These are phyloP conservation scores for Carabus problematicus DNA, from an alignment of 2,888 invertebrate genomes.

Conservation along the genomic window DNA sequence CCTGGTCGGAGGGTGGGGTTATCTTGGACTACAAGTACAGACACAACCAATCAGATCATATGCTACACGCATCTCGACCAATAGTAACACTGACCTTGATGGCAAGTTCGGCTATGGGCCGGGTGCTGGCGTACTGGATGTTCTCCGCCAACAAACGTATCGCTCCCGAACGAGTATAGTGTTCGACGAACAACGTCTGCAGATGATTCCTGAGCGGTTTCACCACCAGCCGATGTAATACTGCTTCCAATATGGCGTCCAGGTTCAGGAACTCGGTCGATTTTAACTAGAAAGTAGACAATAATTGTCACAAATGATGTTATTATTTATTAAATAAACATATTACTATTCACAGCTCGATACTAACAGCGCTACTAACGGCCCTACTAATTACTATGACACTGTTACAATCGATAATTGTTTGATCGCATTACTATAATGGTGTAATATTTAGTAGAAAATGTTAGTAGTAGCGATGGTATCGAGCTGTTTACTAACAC, in stretches of 20 bases:
- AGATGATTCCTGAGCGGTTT: constrained; percentile 84
- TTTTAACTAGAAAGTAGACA: constrained; percentile 68
- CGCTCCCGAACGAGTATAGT: constrained; percentile 79
- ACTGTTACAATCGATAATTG: no score
- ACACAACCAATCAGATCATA: constrained; percentile 1
- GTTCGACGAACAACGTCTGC: constrained; percentile 85
- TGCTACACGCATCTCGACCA: neutral
- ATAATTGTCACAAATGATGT: neutral
- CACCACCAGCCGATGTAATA: constrained; percentile 91
- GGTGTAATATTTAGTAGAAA: no score
- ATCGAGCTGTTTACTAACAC: no score
- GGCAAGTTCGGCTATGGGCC: constrained; percentile 72
- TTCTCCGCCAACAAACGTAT: constrained; percentile 76
- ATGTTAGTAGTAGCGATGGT: no score
- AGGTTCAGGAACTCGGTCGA: constrained; percentile 93
- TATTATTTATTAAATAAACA: no score
- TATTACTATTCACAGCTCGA: no score
- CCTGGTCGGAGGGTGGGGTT: constrained; percentile 76
- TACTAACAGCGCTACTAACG: no score
- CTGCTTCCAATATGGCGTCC: constrained; percentile 93
- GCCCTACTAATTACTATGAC: no score
- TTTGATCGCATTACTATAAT: no score
- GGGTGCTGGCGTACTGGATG: constrained; percentile 72
- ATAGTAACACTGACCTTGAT: constrained; percentile 64
- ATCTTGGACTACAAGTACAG: constrained; percentile 67